Evolutionary conservation across 2,888 invertebrate genomes (phyloP), one percentile per base, ranked within the genome.

Genomic region (Cynaeus angustus): DNA sequence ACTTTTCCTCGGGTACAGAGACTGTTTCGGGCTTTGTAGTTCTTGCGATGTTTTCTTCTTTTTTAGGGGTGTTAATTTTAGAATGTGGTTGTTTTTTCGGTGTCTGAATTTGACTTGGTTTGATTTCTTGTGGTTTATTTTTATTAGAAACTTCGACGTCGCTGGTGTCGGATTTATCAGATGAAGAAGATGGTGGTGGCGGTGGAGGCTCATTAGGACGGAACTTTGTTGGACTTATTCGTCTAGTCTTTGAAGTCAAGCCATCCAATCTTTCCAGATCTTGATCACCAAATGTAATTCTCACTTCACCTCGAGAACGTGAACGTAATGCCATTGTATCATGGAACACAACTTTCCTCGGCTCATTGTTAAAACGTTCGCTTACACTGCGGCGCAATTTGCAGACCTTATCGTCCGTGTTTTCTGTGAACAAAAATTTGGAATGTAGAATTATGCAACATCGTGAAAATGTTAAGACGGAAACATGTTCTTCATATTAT

Each of bases 271-370:
- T 76, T 71, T 83, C 79, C 4, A 82, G 72, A 70, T 82, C 82
- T 28, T 78, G 72, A 16, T 74, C 86, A 14, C 87, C 84, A 83
- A 92, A 92, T 71, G 90, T 87, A 83, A 89, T 89, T 81, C 90
- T 88, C 14, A 89, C 88, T 82, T 91, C 89, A 41, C 88, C 87
- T 81, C 90, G 89, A 78, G 86, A 86, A 83, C 89, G 90, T 8
- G 84, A 87, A 75, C 94, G 89, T 77, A 95, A 86, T 16, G 95
- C 92, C 92, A 95, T 95, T 21, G 95, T 95, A 83, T 96, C 95
- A 81, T 92, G 88, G 83, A 93, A 94, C 70, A 88, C 88, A 7
- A 91, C 89, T 56, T 89, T 82, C 33, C 77, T 73, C n/a, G 79
- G 74, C 55, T 81, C 81, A 56, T 80, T 80, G 45, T 73, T 77